Percentiles rank a stretch among this genome's conserved stretches.
phyloP scores from a whole-genome alignment of 1,140 invertebrate genomes.

The Cyclina sinensis region DNA sequence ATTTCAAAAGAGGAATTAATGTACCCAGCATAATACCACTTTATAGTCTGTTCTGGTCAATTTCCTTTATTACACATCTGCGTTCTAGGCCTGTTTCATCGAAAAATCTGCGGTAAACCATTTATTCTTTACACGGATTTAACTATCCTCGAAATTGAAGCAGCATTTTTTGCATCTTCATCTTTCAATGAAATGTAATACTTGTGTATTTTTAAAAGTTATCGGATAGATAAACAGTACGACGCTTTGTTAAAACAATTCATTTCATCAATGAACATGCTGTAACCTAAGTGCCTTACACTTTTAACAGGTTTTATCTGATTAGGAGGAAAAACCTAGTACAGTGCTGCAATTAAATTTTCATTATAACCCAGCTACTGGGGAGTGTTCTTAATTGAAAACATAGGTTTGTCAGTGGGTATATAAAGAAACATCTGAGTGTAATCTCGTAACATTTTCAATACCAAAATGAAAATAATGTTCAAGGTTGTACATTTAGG shows the following conservation, averaged over 20 bases:
- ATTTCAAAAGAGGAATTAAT: no score
- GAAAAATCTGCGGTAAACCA: no score
- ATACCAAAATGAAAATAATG: not conserved
- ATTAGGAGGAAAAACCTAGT: not conserved
- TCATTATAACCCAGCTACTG: not conserved
- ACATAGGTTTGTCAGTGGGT: not conserved
- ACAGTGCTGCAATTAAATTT: conserved; percentile 4
- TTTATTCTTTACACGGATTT: no score
- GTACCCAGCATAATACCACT: no score
- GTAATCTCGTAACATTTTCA: not conserved
- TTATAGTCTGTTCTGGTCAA: no score
- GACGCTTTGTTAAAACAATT: conserved; percentile 1
- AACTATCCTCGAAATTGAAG: no score
- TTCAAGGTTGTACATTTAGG: not conserved
- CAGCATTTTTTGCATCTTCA: no score
- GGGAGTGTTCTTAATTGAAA: conserved; percentile 5
- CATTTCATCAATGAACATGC: conserved; percentile 25
- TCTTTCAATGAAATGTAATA: no score
- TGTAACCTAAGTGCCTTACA: not conserved
- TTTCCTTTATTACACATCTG: no score
- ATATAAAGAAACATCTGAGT: not conserved
- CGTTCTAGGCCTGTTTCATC: no score
- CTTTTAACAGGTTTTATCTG: not conserved
- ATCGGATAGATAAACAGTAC: not conserved
- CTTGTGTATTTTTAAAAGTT: no score